These are phyloP conservation scores for Simalia tracyae DNA, from an alignment of 2,797 vertebrate species.

Conservation along the genomic window DNA sequence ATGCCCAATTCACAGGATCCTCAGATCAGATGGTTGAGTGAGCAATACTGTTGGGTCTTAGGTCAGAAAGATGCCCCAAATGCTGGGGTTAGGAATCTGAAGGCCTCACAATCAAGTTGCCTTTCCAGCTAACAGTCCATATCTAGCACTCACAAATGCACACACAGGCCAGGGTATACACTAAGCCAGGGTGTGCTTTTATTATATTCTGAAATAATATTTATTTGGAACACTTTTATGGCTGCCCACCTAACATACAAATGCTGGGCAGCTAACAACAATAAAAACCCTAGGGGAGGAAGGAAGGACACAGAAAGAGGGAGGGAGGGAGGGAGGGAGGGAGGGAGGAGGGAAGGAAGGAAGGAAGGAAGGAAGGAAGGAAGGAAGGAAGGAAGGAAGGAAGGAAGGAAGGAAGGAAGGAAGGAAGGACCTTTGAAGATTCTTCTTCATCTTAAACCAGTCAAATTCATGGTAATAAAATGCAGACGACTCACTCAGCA, in stretches of 20 bases:
- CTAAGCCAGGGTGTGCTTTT: neutral
- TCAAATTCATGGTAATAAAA: neutral
- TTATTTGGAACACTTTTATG: neutral
- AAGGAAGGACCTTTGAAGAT: neutral
- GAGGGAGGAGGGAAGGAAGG: rapidly evolving
- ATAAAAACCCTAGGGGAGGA: neutral
- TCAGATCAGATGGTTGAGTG: neutral
- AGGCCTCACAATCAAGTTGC: neutral
- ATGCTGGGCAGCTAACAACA: neutral
- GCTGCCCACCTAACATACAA: neutral
- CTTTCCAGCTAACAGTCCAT: neutral
- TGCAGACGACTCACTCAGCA: neutral
- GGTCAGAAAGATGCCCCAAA: neutral
- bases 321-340: rapidly evolving
- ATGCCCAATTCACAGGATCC: neutral
- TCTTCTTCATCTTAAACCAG: neutral
- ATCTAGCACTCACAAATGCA: neutral
- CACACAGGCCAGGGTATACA: neutral
- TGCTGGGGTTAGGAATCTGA: neutral
- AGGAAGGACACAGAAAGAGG: too few species aligned
- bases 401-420: neutral
- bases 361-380: neutral
- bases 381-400: neutral
- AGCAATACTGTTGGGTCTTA: neutral
- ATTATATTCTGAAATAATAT: neutral